A percentile compares a stretch with the other conserved stretches of the same genome.
phyloP scores from a whole-genome alignment of 2,888 invertebrate genomes.

The Eurois occulta region DNA sequence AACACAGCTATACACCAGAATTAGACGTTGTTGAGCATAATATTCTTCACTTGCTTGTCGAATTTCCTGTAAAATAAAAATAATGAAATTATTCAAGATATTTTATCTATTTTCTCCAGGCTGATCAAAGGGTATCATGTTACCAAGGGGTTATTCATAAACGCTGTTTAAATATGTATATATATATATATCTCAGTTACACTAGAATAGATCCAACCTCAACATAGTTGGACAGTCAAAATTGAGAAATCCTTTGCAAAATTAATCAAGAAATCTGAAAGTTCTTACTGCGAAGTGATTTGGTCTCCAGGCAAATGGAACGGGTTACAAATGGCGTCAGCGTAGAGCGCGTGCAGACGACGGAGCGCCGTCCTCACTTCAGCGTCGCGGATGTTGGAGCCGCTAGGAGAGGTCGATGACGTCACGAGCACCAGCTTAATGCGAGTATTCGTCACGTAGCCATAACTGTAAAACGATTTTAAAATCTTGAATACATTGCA shows the following conservation, averaged over 20 bases:
- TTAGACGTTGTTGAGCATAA: conserved; percentile 88
- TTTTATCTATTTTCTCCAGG: not conserved
- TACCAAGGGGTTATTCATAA: not conserved
- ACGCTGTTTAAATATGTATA: not conserved
- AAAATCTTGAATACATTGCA: not conserved
- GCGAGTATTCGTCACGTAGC: conserved; percentile 99
- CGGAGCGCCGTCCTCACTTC: conserved; percentile 97
- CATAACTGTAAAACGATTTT: conserved; percentile 92
- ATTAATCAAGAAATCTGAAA: not conserved
- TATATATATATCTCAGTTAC: not conserved
- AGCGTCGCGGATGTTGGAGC: conserved; percentile 96
- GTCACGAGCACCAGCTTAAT: conserved; percentile 98
- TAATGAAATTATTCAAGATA: not conserved
- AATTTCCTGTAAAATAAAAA: conserved; percentile 90
- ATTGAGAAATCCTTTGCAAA: not conserved
- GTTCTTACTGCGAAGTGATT: conserved; percentile 95
- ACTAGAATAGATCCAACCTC: not conserved
- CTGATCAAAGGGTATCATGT: not conserved
- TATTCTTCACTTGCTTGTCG: conserved; percentile 92
- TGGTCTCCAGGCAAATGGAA: conserved; percentile 98
- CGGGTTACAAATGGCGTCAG: conserved; percentile 98
- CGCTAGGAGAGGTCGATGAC: conserved; percentile 97
- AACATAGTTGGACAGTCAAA: not conserved
- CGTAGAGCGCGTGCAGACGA: conserved; percentile 97
- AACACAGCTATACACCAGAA: not conserved